Base-by-base conservation (phyloP, 1,140 invertebrate genomes). In the Danaus plexippus region DNA sequence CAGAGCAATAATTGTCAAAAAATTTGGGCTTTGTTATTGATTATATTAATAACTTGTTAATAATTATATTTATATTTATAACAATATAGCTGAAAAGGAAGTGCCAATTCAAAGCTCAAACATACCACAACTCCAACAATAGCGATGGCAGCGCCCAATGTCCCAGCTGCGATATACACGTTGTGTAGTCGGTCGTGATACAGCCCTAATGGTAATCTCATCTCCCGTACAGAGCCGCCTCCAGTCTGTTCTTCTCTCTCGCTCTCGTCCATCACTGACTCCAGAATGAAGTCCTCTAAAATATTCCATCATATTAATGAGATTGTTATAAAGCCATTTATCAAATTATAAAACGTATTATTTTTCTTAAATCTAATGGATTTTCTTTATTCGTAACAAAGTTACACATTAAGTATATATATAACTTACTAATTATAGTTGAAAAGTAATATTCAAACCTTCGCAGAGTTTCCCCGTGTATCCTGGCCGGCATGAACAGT, bases 391-490 rank as follows among this genome's bases (percentile, higher is more conserved):
- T 15, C 15, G 15, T 15, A 15, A 3, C 15, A 15, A 15, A 15
- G 3, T 15, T 1, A 15, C 15, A 15, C 15, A 15, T 15, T 15
- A 15, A 1, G 3, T 5, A 32, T 32, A 32, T 32, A 32, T 32
- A 7, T 32, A 3, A 4, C 7, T 32, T 13, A 46, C 41, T 22
- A 48, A 61, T 2, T 45, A 55, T 55, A 42, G 7, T 54, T 53
- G 10, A 52, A 11, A 64, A 48, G 55, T 2, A 32, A 32, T 32
- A 32, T 32, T 3, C 7, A 57, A 64, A 90, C 91, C 91, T 90
- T 94, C 92, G 74, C 94, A 95, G 59, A 91, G 89, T 75, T 90
- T 91, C n/a, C 94, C 94, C 9, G 92, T 93, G 67, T 90, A 94
- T 7, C 92, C 92, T 0, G 92, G 91, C 43, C 90, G 87, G 67